These are phyloP conservation scores for Hydropsyche betteni DNA, from an alignment of 2,888 invertebrate species.

Conservation along the genomic window DNA sequence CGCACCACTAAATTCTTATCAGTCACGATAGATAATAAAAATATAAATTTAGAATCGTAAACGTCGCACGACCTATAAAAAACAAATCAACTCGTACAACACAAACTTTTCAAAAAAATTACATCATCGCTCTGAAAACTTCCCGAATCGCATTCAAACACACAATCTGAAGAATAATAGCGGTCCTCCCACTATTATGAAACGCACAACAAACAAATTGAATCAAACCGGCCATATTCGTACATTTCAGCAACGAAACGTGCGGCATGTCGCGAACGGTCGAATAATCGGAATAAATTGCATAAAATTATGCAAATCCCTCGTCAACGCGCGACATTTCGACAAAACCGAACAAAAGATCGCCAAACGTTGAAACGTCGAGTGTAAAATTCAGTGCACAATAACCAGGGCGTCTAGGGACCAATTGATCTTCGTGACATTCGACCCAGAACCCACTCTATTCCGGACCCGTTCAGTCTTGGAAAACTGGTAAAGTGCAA, in stretches of 20 bases:
- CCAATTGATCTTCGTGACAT: slow-evolving; percentile 37
- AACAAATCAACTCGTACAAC: too few relatives aligned
- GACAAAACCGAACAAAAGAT: too few relatives aligned
- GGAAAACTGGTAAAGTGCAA: too few relatives aligned
- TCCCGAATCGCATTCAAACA: too few relatives aligned
- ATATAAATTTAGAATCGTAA: not conserved
- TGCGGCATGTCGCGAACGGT: not conserved
- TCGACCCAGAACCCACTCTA: slow-evolving; percentile 32
- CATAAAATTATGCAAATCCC: slow-evolving; percentile 22
- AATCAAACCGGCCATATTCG: not conserved
- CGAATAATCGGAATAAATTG: slow-evolving; percentile 22
- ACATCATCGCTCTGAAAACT: too few relatives aligned
- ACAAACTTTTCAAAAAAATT: too few relatives aligned
- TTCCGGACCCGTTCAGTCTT: not conserved
- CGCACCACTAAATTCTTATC: not conserved
- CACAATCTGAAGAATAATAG: too few relatives aligned
- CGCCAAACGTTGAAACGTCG: too few relatives aligned
- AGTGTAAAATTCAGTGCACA: not conserved
- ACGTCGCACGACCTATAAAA: not conserved
- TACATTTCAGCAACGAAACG: not conserved
- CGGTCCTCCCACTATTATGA: too few relatives aligned
- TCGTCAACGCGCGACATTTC: too few relatives aligned
- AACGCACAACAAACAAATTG: too few relatives aligned
- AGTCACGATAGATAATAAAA: slow-evolving; percentile 1
- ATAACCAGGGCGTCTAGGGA: not conserved